phyloP scores from a whole-genome alignment of 2,888 invertebrate genomes.

The Crematogaster levior region DNA sequence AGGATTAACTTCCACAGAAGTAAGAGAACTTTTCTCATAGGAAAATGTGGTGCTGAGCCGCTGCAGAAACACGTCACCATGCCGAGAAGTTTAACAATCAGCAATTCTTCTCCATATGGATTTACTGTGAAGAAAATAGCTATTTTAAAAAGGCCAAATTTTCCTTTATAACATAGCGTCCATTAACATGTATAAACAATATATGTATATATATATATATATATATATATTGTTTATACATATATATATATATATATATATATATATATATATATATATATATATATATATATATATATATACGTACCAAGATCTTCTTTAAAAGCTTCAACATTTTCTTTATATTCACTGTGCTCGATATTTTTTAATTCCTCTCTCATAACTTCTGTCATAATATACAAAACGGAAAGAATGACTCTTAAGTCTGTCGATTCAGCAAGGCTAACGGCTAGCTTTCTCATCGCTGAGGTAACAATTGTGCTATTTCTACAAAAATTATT shows the following conservation, averaged over 20 bases:
- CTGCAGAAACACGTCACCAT: conserved; percentile 99
- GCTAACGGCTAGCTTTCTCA: conserved; percentile 92
- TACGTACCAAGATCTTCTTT: conserved; percentile 88
- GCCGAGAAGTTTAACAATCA: conserved; percentile 95
- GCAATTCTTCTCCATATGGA: conserved; percentile 91
- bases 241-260: conserved; percentile 73
- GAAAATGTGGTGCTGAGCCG: conserved; percentile 98
- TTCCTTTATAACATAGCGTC: background rate
- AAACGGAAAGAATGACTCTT: conserved; percentile 95
- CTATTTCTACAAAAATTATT: conserved; percentile 86
- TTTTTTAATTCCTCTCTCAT: conserved; percentile 90
- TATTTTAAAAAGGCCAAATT: background rate
- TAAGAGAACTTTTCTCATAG: conserved; percentile 98
- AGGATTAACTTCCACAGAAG: conserved; percentile 98
- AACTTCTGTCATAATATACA: conserved; percentile 98
- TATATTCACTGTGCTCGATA: conserved; percentile 85
- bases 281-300: conserved; percentile 52
- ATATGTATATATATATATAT: too few relatives aligned
- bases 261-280: conserved; percentile 70
- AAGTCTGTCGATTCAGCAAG: conserved; percentile 96
- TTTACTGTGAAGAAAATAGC: conserved; percentile 83
- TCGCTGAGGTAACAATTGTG: conserved; percentile 90
- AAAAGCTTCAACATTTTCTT: conserved; percentile 87
- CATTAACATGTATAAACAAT: conserved; percentile 57
- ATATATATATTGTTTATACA: too few relatives aligned